These are phyloP conservation scores for Pyxicephalus adspersus DNA, from an alignment of 2,113 vertebrate genomes.

Conservation along the genomic window DNA sequence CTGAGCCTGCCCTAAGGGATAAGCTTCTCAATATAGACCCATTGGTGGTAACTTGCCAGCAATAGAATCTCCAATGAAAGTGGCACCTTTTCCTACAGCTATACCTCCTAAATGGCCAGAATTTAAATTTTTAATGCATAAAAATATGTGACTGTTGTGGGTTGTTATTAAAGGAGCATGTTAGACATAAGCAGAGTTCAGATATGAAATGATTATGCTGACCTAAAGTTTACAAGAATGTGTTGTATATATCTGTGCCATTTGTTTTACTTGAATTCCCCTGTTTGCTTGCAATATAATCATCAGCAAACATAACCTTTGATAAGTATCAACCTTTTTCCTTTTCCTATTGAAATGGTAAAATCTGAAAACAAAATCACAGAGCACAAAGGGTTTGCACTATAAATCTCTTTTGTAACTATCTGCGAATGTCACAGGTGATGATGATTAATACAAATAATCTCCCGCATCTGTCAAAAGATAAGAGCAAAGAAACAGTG, in stretches of 20 bases:
- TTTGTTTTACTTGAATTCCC: not conserved
- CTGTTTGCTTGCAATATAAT: not conserved
- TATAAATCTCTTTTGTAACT: conserved; percentile 38
- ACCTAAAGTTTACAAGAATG: not conserved
- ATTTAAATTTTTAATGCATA: too few relatives aligned
- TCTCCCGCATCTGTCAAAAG: conserved; percentile 40
- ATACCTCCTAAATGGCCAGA: too few relatives aligned
- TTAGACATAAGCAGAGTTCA: too few relatives aligned
- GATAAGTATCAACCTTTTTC: conserved; percentile 26
- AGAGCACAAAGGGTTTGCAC: conserved; percentile 14
- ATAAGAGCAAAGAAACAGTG: conserved; percentile 40
- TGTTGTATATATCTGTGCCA: not conserved
- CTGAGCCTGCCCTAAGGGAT: too few relatives aligned
- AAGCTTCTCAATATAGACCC: too few relatives aligned
- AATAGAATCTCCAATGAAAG: too few relatives aligned
- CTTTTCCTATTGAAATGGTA: conserved; percentile 23
- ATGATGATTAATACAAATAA: conserved; percentile 53
- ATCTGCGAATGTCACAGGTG: conserved; percentile 42
- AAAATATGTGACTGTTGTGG: too few relatives aligned
- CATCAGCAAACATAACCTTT: not conserved
- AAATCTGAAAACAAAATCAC: conserved; percentile 13
- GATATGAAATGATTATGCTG: not conserved
- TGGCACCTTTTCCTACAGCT: too few relatives aligned
- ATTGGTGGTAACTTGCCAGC: too few relatives aligned
- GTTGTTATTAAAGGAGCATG: too few relatives aligned